These are phyloP conservation scores for Ophioderma brevispina DNA, from an alignment of 35 echinoderm and acorn worm genomes.

Conservation along the genomic window DNA sequence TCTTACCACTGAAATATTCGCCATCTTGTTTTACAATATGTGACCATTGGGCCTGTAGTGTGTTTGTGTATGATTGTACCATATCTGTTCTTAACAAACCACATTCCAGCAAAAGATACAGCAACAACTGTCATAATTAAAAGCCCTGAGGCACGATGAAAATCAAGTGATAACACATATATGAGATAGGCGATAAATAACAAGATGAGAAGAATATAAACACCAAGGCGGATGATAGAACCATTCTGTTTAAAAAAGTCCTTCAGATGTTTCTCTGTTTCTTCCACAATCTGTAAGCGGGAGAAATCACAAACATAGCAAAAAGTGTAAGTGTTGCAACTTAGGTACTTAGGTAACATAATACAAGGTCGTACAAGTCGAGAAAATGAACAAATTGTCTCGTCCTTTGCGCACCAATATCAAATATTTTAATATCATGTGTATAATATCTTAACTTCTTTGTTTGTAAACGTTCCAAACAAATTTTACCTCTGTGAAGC, in stretches of 20 bases:
- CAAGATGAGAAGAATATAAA: constrained; percentile 6
- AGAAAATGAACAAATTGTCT: too few relatives aligned
- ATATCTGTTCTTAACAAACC: background rate
- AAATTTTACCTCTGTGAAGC: background rate
- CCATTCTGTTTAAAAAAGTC: constrained; percentile 18
- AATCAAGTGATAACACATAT: constrained; percentile 15
- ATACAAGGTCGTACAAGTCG: too few relatives aligned
- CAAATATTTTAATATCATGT: too few relatives aligned
- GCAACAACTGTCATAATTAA: constrained; percentile 43
- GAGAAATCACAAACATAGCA: background rate
- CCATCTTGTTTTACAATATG: background rate
- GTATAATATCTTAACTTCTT: too few relatives aligned
- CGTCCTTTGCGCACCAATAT: too few relatives aligned
- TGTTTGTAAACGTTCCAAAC: too few relatives aligned
- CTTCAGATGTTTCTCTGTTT: constrained; percentile 6
- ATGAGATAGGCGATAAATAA: constrained; percentile 44
- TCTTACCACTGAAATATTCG: constrained; percentile 30
- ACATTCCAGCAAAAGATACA: background rate
- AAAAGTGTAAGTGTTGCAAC: too few relatives aligned
- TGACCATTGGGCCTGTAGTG: background rate
- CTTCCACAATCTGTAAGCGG: constrained; percentile 13
- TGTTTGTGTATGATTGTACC: background rate
- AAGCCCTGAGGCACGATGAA: constrained; percentile 40
- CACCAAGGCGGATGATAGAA: constrained; percentile 1
- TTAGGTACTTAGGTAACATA: too few relatives aligned